phyloP scores from a whole-genome alignment of 2,888 invertebrate genomes.

The Myopa testacea region DNA sequence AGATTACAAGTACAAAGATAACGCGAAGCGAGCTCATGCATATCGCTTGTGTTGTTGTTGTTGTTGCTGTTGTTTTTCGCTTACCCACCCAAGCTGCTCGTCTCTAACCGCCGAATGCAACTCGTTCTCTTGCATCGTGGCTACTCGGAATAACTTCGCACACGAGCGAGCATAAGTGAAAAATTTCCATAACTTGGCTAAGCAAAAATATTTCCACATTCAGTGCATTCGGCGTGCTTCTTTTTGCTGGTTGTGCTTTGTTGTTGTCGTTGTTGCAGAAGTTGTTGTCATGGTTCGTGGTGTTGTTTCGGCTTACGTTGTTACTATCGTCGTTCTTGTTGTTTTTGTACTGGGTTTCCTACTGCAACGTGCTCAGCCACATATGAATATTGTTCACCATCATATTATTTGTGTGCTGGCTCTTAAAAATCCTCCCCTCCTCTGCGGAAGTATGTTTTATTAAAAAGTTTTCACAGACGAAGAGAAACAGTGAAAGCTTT shows the following conservation, averaged over 20 bases:
- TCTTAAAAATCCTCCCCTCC: too few species aligned
- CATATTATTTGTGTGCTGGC: too few species aligned
- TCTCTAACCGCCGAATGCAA: background rate
- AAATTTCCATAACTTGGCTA: constrained; percentile 36
- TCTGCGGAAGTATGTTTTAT: too few species aligned
- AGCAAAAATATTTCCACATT: constrained; percentile 35
- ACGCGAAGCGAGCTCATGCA: constrained; percentile 1
- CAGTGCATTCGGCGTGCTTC: background rate
- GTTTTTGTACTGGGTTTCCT: background rate
- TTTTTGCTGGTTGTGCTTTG: constrained; percentile 27
- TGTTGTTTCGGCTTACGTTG: constrained; percentile 16
- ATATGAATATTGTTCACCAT: too few species aligned
- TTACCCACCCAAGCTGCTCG: too few species aligned
- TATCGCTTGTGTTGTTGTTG: background rate
- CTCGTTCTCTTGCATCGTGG: background rate
- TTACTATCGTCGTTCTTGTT: background rate
- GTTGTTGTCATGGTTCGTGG: constrained; percentile 35
- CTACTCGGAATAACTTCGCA: constrained; percentile 34
- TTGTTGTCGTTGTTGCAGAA: constrained; percentile 24
- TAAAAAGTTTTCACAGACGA: too few species aligned
- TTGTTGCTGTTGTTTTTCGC: background rate
- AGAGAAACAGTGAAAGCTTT: too few species aligned
- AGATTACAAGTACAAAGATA: constrained; percentile 25
- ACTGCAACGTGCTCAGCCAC: background rate
- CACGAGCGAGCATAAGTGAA: constrained; percentile 38